Conservation (phyloP, 1,140 invertebrate species). For the Aphis gossypii region DNA sequence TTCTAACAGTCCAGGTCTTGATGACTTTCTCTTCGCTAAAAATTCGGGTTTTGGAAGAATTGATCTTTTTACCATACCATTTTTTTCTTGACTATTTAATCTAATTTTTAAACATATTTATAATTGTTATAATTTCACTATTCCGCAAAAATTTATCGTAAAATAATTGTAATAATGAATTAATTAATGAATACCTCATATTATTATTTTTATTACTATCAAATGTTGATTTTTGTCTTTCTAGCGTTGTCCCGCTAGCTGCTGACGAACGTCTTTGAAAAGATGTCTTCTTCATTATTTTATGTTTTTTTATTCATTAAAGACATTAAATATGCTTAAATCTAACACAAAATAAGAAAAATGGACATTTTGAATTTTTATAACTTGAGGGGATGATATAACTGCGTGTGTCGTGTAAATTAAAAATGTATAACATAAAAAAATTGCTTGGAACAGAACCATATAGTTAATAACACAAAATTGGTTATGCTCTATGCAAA, state of each 20-base stretch:
- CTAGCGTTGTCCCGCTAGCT: background rate
- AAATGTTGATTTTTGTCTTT: conserved; percentile 29
- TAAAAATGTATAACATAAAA: too few species aligned
- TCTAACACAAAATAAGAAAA: background rate
- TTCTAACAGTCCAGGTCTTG: too few species aligned
- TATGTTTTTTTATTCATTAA: background rate
- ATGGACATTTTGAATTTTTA: too few species aligned
- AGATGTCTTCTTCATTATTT: conserved; percentile 33
- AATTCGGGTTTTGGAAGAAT: conserved; percentile 39
- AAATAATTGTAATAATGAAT: background rate
- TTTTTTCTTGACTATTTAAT: background rate
- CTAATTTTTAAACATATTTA: conserved; percentile 8
- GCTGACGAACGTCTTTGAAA: conserved; percentile 36
- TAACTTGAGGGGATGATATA: too few species aligned
- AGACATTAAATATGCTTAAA: background rate
- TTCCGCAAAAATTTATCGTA: too few species aligned
- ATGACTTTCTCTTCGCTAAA: background rate
- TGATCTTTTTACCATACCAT: background rate
- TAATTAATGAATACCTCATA: background rate
- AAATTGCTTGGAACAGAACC: too few species aligned
- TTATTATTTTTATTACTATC: conserved; percentile 24
- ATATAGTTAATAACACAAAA: too few species aligned
- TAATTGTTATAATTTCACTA: background rate
- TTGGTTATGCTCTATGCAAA: too few species aligned
- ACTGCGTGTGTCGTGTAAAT: too few species aligned